A percentile compares a stretch with the other conserved stretches of the same genome.
Evolutionary conservation across 2,797 vertebrate genomes (phyloP).

Genomic region (Mormyrus hasselquistii): DNA sequence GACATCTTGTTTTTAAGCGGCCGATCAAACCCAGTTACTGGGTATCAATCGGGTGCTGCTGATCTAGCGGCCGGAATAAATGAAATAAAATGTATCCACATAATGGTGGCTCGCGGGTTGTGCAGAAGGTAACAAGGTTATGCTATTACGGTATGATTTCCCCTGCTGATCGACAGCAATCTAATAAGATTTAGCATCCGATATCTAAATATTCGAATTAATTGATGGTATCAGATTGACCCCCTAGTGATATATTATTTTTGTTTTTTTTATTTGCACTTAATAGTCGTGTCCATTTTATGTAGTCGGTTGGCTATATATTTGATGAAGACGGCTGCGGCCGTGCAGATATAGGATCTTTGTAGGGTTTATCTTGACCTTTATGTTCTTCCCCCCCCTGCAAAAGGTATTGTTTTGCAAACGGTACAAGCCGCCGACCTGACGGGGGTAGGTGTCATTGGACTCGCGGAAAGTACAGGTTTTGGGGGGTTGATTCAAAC

Average conservation of each 20-base stretch:
- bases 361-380: conserved; percentile 6
- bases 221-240: background rate
- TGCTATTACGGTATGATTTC: background rate
- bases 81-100: conserved; percentile 4
- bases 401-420: background rate
- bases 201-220: background rate
- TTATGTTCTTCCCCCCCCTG: background rate
- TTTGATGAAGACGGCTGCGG: background rate
- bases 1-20: background rate
- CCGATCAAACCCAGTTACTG: background rate
- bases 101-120: conserved; percentile 5
- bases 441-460: background rate
- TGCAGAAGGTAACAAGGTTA: background rate
- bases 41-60: background rate
- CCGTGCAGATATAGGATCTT: background rate
- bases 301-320: background rate
- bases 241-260: background rate
- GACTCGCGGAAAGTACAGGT: background rate
- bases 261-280: background rate
- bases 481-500: background rate
- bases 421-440: background rate
- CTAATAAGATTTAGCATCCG: background rate
- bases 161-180: background rate
- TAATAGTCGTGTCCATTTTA: background rate
- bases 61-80: background rate